Base-by-base conservation (phyloP, 2,888 invertebrate genomes). In the Tipula lateralis region DNA sequence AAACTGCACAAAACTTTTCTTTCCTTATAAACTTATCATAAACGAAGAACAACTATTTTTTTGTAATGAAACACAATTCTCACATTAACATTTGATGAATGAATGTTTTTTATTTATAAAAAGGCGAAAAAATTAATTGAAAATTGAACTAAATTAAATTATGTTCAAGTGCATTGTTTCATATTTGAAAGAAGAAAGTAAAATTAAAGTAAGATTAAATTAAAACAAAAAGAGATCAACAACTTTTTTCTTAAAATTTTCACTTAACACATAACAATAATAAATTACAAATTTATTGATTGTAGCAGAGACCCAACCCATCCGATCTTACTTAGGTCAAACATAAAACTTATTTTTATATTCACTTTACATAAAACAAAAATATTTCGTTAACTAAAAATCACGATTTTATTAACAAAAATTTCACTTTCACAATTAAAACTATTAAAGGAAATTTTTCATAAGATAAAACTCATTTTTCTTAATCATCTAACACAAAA, bases 1-100 rank as follows among this genome's bases (percentile, higher is more conserved):
- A 66, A 44, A 66, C 66, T 24, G 7, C 66, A 66, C 66, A 66
- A 7, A 6, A 66, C 66, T n/a, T 44, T 44, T 44, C 24, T 66
- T 66, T 66, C 24, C 66, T 66, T 66, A 66, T 66, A 24, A 66
- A 66, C n/a, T 66, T 66, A 66, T 66, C 66, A 66, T 66, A 66
- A 66, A 66, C 66, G 19, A 24, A n/a, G 16, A 4, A 44, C 9
- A 44, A 44, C 44, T 44, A 44, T 7, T 1, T 66, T 39, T 66
- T 24, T 66, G 9, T 66, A 66, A 19, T 66, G 66, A 66, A 66
- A 66, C 66, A 66, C 66, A 66, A 66, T 66, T 66, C 66, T 24
- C 66, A 66, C 66, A 66, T 66, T 66, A 24, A 66, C 24, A 24
- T 50, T 50, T 66, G 66, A 9, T 24, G 19, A 19, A 50, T 50